phyloP scores from a whole-genome alignment of 2,888 invertebrate genomes.

The Nomada ferruginata region DNA sequence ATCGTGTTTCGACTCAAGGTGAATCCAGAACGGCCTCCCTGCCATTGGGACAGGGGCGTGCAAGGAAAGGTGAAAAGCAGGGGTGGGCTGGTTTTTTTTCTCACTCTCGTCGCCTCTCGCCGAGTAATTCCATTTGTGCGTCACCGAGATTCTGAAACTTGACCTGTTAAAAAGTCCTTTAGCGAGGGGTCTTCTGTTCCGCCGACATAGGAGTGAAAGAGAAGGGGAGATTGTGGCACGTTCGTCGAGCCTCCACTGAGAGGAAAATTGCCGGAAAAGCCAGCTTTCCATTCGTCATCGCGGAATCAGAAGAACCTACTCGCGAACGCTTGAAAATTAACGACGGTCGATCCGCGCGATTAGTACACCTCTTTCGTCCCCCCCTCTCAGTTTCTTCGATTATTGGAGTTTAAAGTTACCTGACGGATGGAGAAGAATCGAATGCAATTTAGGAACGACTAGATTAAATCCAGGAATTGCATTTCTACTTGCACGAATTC shows the following conservation, averaged over 20 bases:
- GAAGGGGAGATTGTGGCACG: conserved; percentile 8
- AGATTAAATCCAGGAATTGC: background rate
- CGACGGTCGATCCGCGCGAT: conserved; percentile 32
- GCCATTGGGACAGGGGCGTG: conserved; percentile 42
- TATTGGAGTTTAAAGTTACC: background rate
- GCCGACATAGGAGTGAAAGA: background rate
- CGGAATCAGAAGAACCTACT: conserved; percentile 1
- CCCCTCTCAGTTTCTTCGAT: background rate
- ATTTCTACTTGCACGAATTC: no score
- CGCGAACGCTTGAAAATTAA: conserved; percentile 23
- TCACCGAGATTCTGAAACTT: conserved; percentile 79
- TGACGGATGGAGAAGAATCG: background rate
- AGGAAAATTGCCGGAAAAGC: conserved; percentile 53
- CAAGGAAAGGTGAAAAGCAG: conserved; percentile 42
- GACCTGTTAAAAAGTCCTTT: conserved; percentile 82
- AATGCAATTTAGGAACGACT: conserved; percentile 5
- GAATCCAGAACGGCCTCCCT: conserved; percentile 54
- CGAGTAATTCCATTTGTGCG: conserved; percentile 81
- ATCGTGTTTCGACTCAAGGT: conserved; percentile 20
- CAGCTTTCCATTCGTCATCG: conserved; percentile 34
- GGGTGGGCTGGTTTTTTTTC: conserved; percentile 61
- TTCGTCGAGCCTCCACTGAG: conserved; percentile 15
- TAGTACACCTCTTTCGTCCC: background rate
- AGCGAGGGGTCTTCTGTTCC: conserved; percentile 60
- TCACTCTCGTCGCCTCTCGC: conserved; percentile 47